A percentile compares a stretch with the other conserved stretches of the same genome.
Evolutionary conservation across 2,797 vertebrate genomes (phyloP).

Genomic region (Gobio occitaniae): DNA sequence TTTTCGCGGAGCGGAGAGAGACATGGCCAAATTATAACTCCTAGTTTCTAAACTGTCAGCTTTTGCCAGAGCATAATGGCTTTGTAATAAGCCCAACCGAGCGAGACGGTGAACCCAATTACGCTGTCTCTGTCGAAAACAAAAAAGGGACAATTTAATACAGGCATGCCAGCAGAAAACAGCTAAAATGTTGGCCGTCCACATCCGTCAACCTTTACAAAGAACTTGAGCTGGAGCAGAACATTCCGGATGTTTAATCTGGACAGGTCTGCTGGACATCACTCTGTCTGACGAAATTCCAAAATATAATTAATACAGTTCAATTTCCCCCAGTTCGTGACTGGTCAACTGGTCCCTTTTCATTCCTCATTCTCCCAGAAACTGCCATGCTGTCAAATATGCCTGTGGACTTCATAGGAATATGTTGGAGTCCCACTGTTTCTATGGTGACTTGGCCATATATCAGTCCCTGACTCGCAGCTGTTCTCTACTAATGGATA

Average conservation of each 20-base stretch:
- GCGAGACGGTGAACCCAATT: constrained; percentile 52
- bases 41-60: constrained; percentile 24
- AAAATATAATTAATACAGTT: background rate
- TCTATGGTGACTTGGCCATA: constrained; percentile 59
- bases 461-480: constrained; percentile 32
- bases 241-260: constrained; percentile 31
- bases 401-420: constrained; percentile 25
- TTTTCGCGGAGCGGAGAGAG: constrained; percentile 7
- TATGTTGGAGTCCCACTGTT: constrained; percentile 53
- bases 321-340: background rate
- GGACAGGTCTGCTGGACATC: background rate
- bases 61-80: constrained; percentile 47
- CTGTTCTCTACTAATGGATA: constrained; percentile 42
- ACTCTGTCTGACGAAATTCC: background rate
- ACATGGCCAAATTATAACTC: constrained; percentile 46
- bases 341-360: constrained; percentile 3
- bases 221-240: constrained; percentile 12
- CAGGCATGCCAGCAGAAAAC: constrained; percentile 16
- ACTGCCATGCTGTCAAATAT: constrained; percentile 7
- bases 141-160: constrained; percentile 47
- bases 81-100: constrained; percentile 50
- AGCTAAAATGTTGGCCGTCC: constrained; percentile 12
- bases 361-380: background rate
- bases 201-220: constrained; percentile 28
- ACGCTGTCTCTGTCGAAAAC: constrained; percentile 33